Percentiles rank a stretch among this genome's conserved stretches.
phyloP scores from a whole-genome alignment of 2,888 invertebrate species.

The Drosophila lacicola region DNA sequence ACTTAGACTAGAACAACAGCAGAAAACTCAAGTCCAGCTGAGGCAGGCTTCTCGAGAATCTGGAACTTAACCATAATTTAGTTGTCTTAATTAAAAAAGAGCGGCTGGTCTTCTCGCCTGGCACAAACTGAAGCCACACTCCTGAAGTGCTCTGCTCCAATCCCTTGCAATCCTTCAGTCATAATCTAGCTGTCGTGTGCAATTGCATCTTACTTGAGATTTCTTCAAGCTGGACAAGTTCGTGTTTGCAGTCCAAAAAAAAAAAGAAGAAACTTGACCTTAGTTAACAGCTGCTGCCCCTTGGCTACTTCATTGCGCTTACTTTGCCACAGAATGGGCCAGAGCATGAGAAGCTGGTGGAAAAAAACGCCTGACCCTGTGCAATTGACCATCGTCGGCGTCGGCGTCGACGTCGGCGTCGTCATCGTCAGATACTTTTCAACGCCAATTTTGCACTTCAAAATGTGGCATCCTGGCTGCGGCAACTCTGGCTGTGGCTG shows the following conservation, averaged over 20 bases:
- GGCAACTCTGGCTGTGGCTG: conserved; percentile 24
- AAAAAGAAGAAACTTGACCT: conserved; percentile 65
- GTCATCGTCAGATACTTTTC: conserved; percentile 71
- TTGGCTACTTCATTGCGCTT: conserved; percentile 71
- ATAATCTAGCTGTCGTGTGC: conserved; percentile 39
- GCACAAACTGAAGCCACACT: too few species aligned
- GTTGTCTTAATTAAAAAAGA: conserved; percentile 29
- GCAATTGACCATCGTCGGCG: conserved; percentile 73
- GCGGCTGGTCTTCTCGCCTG: background rate
- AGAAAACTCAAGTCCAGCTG: too few species aligned
- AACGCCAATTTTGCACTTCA: conserved; percentile 79
- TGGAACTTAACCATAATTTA: too few species aligned
- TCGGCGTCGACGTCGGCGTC: conserved; percentile 36
- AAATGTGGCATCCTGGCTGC: conserved; percentile 57
- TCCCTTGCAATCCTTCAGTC: conserved; percentile 9
- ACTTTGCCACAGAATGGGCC: conserved; percentile 52
- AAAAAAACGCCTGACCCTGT: conserved; percentile 56
- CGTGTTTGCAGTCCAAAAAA: conserved; percentile 25
- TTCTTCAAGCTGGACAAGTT: conserved; percentile 6
- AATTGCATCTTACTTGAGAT: conserved; percentile 24
- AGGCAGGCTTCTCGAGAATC: too few species aligned
- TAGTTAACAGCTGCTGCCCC: conserved; percentile 32
- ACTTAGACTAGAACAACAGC: too few species aligned
- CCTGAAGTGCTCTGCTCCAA: too few species aligned
- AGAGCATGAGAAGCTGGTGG: conserved; percentile 12